These are phyloP conservation scores for Artemia franciscana DNA, from an alignment of 1,140 invertebrate species.

Conservation along the genomic window DNA sequence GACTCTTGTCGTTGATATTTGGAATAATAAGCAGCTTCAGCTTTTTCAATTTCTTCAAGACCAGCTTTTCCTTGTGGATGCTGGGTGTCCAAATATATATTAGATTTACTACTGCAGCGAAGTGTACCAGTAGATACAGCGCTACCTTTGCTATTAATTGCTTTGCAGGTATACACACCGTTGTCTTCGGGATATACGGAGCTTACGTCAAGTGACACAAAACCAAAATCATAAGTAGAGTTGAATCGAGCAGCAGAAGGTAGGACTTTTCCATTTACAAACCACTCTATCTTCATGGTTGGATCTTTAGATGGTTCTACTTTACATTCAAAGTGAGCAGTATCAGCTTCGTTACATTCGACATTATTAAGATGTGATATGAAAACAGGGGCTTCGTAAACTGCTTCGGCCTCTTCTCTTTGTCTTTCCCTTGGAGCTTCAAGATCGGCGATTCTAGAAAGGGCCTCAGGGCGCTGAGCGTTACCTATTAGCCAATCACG, in stretches of 20 bases:
- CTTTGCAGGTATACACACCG: slow-evolving; percentile 71
- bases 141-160: slow-evolving; percentile 61
- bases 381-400: slow-evolving; percentile 62
- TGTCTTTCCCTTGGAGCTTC: slow-evolving; percentile 44
- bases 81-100: slow-evolving; percentile 59
- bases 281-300: slow-evolving; percentile 78
- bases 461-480: slow-evolving; percentile 68
- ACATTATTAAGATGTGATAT: slow-evolving; percentile 75
- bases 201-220: slow-evolving; percentile 54
- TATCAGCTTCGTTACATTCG: slow-evolving; percentile 65
- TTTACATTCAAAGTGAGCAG: slow-evolving; percentile 78
- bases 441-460: slow-evolving; percentile 57
- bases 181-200: slow-evolving; percentile 65
- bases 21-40: slow-evolving; percentile 44
- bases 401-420: slow-evolving; percentile 36
- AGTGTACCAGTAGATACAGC: slow-evolving; percentile 65
- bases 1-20: slow-evolving; percentile 37
- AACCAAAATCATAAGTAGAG: slow-evolving; percentile 68
- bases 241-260: slow-evolving; percentile 55
- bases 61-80: slow-evolving; percentile 65
- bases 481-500: slow-evolving; percentile 63
- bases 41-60: slow-evolving; percentile 58
- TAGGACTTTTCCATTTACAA: slow-evolving; percentile 56
- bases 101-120: slow-evolving; percentile 48
- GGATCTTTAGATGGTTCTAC: slow-evolving; percentile 85